Base-by-base conservation (phyloP, 2,888 invertebrate genomes). In the Lacanobia wlatinum region DNA sequence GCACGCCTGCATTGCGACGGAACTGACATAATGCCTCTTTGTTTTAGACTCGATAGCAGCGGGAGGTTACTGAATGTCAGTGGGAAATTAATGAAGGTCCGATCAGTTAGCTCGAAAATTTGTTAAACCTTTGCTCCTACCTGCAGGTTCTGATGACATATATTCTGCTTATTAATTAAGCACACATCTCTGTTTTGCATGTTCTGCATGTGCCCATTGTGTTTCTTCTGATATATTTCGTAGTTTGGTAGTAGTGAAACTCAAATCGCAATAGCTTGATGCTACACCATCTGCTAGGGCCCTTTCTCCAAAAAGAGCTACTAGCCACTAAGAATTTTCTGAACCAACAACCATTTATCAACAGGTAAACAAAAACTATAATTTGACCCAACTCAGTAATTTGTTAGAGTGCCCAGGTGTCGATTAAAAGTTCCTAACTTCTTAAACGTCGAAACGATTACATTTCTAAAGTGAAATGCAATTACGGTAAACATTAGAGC, bases 11-110 rank as follows among this genome's bases (percentile, higher is more conserved):
- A 70, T 74, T 76, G 73, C 70, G 86, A 75, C 67, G 16, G 53
- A 87, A 77, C 87, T 90, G 91, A 89, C 91, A 90, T 91, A 89
- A 90, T 88, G 86, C 84, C 68, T 87, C 88, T 87, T 88, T 87
- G 88, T 87, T 85, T 87, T 84, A 84, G 82, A 84, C 75, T 84
- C 71, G 77, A 83, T 82, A 83, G 67, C 89, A 80, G 85, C 90
- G 87, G 89, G 89, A 81, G 89, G 87, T 86, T 87, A 77, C 74
- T 70, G 72, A 65, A 63, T 76, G 80, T 74, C 80, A 78, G 77
- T 68, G 46, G 69, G 61, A 70, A 78, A 84, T 86, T 84, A 88
- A 87, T 84, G 79, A 80, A 77, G 73, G 76, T 78, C 64, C 43
- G 70, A 76, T 56, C 74, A 72, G 80, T 86, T 83, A 83, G 76